Base-by-base conservation (phyloP, 1,140 invertebrate genomes). In the Rhagoletis pomonella region DNA sequence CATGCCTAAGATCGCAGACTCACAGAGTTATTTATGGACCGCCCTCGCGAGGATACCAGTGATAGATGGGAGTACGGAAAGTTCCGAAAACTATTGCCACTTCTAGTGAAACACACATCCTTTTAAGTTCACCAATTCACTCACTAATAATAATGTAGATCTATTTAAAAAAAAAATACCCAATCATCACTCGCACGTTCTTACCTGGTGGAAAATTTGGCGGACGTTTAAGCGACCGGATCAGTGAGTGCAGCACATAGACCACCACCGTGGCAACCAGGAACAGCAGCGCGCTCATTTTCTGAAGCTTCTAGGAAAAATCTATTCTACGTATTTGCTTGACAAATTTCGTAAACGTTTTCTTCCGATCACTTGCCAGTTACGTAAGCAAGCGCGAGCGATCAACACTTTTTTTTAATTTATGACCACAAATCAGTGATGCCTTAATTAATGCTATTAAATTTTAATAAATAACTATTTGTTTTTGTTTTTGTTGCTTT, bases 191-290 rank as follows among this genome's bases (percentile, higher is more conserved):
- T 81, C 17, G 39, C n/a, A 12, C 6, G 6, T 44, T 14, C 89
- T 91, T 47, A 92, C 91, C 91, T 90, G 91, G 91, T 60, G 91
- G 91, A 87, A 91, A 92, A 88, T 92, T 92, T 86, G 88, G 88
- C 4, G 91, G 91, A 6, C 91, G 88, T 60, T 88, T 88, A 55
- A 91, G 65, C 6, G 91, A 91, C 6, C 67, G 89, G 2, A 92
- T 17, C 29, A 92, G 59, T 47, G 87, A 89, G 89, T 89, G 90
- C 50, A 91, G 86, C 19, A 90, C 42, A 44, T 88, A 90, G 10
- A 88, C 91, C 87, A 92, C 85, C 44, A 92, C 58, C 87, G 89
- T 39, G 87, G 65, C 59, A 86, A 88, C 65, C 89, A 77, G 89
- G 90, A 90, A 77, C 14, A 87, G 50, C n/a, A 73, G 6, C 17